phyloP scores from a whole-genome alignment of 1,140 invertebrate species.

The Ceratina australensis region DNA sequence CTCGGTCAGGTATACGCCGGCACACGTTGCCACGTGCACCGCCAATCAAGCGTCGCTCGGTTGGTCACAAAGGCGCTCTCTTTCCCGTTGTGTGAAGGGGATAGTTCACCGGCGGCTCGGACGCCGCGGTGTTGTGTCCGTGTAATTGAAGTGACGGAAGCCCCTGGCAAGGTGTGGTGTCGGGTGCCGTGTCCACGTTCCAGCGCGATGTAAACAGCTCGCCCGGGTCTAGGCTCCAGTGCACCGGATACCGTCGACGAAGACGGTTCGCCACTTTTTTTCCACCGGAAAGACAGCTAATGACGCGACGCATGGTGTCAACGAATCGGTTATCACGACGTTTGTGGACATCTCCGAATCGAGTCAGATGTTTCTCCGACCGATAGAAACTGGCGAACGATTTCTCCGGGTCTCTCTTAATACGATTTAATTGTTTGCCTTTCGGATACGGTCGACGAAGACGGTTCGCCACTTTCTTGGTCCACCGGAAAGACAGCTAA shows the following conservation, averaged over 20 bases:
- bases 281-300: neutral
- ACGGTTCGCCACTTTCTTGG: constrained; percentile 26
- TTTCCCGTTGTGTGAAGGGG: constrained; percentile 36
- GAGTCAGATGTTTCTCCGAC: no score
- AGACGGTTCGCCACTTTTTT: constrained; percentile 35
- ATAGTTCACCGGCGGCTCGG: constrained; percentile 53
- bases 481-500: neutral
- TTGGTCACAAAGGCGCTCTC: constrained; percentile 64
- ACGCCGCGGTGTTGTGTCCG: constrained; percentile 44
- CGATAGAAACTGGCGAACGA: no score
- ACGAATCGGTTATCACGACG: neutral
- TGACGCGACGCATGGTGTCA: neutral
- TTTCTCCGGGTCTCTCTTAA: no score
- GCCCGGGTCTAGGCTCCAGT: constrained; percentile 61
- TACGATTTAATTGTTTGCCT: no score
- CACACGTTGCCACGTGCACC: constrained; percentile 44
- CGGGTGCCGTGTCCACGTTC: constrained; percentile 61
- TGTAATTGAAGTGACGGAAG: constrained; percentile 65
- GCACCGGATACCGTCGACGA: constrained; percentile 57
- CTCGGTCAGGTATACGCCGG: constrained; percentile 29
- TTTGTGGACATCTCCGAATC: no score
- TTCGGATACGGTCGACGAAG: constrained; percentile 54
- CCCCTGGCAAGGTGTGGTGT: constrained; percentile 63
- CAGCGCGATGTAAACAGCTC: constrained; percentile 63
- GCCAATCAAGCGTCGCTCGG: constrained; percentile 65